Base-by-base conservation (phyloP, 1,140 invertebrate species). In the Drosophila saltans region DNA sequence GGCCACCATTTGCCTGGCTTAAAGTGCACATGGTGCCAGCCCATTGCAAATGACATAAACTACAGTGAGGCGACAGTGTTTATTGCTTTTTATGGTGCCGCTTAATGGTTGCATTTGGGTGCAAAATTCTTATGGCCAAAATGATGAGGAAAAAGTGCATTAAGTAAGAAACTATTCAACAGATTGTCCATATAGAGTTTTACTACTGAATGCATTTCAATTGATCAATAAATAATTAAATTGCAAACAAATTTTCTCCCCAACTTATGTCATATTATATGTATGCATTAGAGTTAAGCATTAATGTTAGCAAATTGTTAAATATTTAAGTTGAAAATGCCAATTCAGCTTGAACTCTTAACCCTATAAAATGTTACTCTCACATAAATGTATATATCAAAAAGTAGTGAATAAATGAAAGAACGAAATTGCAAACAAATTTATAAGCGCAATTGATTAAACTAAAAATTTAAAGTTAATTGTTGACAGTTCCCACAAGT, bases 1-100 rank as follows among this genome's bases (percentile, higher is more conserved):
- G 63, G 72, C 45, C 66, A 72, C 59, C 73, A 68, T 83, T 76
- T 70, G 73, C 58, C 55, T 62, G 69, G 80, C 60, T 86, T 80
- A 70, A 82, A 86, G 80, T 68, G 83, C 83, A 66, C 72, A 71
- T 72, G 71, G 64, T 63, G 69, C 57, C 64, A 64, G 69, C 57
- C 64, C 59, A n/a, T 11, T 79, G 72, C 71, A 86, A 86, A 82
- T 86, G 83, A 78, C 80, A 86, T 86, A 86, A 86, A 86, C 76
- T 80, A 81, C 80, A 69, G 64, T 58, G 66, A 83, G 78, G 72
- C 76, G 69, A 72, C 69, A 68, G 76, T 82, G 83, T 89, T 88
- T 88, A 88, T 88, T 83, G 83, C 83, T 82, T 88, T 88, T 80
- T 78, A 89, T 89, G 84, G 83, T 80, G 83, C 64, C 40, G 68